Conservation (phyloP, 1,140 invertebrate species). For the Papilio glaucus region DNA sequence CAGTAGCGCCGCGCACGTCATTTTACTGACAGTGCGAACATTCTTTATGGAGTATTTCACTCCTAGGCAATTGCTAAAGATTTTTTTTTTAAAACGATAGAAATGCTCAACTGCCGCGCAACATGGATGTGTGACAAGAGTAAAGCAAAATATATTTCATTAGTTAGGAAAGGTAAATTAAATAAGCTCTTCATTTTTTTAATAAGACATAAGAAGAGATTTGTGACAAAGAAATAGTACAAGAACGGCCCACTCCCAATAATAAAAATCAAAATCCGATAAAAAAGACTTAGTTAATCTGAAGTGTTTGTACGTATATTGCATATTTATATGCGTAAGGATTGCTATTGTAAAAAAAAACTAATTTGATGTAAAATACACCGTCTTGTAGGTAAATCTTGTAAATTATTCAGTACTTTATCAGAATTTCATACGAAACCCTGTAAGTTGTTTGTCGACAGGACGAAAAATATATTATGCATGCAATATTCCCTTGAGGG, state of each 20-base stretch:
- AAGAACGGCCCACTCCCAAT: too few species aligned
- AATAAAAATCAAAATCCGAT: too few species aligned
- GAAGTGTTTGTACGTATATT: too few species aligned
- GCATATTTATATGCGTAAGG: neutral
- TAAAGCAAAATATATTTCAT: too few species aligned
- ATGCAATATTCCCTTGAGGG: constrained; percentile 12
- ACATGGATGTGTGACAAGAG: neutral
- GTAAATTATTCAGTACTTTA: constrained; percentile 7
- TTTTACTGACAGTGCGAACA: constrained; percentile 8
- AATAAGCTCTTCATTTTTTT: too few species aligned
- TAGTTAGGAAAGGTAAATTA: too few species aligned
- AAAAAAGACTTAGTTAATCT: too few species aligned
- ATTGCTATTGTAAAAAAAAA: neutral
- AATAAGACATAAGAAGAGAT: too few species aligned
- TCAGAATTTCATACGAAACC: constrained; percentile 5
- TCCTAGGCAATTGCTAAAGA: neutral
- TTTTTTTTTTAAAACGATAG: constrained; percentile 1
- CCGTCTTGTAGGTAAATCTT: neutral
- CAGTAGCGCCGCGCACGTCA: constrained; percentile 1
- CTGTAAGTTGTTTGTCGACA: constrained; percentile 3
- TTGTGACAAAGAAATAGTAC: too few species aligned
- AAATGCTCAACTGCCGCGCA: neutral
- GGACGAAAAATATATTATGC: constrained; percentile 8
- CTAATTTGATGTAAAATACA: neutral
- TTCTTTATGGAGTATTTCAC: neutral